phyloP scores from a whole-genome alignment of 2,888 invertebrate species.

The Shargacucullia verbasci region DNA sequence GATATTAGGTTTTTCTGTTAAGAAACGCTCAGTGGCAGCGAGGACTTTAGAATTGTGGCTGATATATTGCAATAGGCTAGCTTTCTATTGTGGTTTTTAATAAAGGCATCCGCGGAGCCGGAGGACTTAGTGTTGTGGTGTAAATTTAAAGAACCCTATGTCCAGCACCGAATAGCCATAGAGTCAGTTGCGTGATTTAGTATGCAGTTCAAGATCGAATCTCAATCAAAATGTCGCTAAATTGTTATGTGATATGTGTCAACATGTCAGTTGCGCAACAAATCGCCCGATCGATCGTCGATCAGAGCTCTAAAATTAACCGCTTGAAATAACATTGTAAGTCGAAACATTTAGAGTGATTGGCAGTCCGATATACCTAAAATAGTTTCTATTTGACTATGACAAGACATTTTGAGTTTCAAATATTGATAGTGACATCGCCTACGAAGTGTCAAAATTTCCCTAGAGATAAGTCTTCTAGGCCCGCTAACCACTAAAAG shows the following conservation, averaged over 20 bases:
- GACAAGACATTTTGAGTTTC: not conserved
- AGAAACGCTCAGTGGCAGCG: no score
- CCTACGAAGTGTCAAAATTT: not conserved
- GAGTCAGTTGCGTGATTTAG: no score
- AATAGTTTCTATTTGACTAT: conserved; percentile 1
- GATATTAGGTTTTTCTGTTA: no score
- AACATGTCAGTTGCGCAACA: conserved; percentile 11
- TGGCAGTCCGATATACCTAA: conserved; percentile 19
- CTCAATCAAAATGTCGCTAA: not conserved
- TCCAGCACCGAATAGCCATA: no score
- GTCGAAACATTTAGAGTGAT: conserved; percentile 25
- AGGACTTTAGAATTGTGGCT: no score
- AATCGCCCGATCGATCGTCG: conserved; percentile 20
- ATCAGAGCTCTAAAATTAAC: conserved; percentile 25
- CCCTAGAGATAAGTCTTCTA: not conserved
- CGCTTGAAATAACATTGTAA: conserved; percentile 30
- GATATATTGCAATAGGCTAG: no score
- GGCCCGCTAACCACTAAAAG: no score
- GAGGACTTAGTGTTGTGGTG: not conserved
- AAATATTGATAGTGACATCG: not conserved
- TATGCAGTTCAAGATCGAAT: conserved; percentile 10
- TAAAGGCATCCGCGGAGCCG: no score
- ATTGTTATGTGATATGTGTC: conserved; percentile 1
- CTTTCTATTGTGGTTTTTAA: no score
- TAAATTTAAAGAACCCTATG: no score